Evolutionary conservation across 2,113 vertebrate species (phyloP).

Genomic region (Otis tarda): DNA sequence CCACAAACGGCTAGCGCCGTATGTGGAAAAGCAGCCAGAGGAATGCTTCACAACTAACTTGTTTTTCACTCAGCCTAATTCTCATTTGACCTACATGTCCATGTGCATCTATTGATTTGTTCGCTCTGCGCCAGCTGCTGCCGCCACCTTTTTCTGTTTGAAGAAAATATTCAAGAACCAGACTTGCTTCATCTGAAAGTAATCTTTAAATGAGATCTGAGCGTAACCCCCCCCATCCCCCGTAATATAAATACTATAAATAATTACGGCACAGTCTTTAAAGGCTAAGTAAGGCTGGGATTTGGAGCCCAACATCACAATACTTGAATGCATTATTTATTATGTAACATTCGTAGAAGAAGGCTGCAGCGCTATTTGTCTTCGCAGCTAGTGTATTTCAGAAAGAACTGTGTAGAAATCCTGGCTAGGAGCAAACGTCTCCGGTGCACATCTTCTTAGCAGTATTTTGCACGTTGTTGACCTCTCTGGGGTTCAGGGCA

Average conservation of each 20-base stretch:
- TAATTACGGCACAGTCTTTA: neutral
- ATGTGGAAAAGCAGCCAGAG: neutral
- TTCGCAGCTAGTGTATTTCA: neutral
- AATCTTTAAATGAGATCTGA: conserved; percentile 15
- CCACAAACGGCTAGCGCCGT: neutral
- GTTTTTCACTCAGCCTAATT: neutral
- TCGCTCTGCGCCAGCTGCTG: neutral
- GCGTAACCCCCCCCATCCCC: neutral
- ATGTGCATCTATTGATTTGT: neutral
- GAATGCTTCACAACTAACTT: neutral
- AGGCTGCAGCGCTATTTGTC: neutral
- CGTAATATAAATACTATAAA: neutral
- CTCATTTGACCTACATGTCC: conserved; percentile 28
- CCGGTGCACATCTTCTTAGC: neutral
- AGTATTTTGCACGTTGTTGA: neutral
- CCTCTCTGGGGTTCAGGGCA: neutral
- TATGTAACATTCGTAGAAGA: neutral
- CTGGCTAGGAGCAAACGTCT: neutral
- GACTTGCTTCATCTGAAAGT: neutral
- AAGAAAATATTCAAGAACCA: neutral
- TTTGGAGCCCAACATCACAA: neutral
- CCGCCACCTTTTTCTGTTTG: neutral
- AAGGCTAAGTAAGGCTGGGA: neutral
- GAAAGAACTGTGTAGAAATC: neutral
- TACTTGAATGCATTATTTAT: conserved; percentile 9